Evolutionary conservation across 2,113 vertebrate species (phyloP).

Genomic region (Podarcis cretensis): DNA sequence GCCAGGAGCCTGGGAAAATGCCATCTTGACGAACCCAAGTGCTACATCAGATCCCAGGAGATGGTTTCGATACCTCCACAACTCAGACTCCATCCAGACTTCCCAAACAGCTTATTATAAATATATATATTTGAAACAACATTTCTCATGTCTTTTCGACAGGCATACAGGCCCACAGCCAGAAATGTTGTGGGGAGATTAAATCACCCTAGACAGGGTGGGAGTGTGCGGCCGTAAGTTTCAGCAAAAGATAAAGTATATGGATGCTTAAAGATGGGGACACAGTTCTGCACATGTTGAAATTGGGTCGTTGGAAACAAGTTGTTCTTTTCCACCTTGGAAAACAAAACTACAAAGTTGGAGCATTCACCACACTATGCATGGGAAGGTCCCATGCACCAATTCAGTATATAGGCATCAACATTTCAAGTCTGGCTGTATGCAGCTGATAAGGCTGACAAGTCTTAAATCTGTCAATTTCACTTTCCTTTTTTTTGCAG

Average conservation of each 20-base stretch:
- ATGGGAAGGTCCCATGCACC: too few species aligned
- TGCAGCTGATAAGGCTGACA: too few species aligned
- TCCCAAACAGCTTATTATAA: slow-evolving; percentile 13
- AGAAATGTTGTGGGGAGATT: neutral
- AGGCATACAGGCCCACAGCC: neutral
- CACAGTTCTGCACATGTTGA: too few species aligned
- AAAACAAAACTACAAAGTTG: neutral
- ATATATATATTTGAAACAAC: neutral
- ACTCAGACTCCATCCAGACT: neutral
- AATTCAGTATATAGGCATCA: too few species aligned
- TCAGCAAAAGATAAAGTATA: neutral
- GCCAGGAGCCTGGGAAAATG: slow-evolving; percentile 24
- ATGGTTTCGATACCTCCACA: neutral
- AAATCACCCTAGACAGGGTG: neutral
- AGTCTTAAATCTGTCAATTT: too few species aligned
- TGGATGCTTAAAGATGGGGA: neutral
- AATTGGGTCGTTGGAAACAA: too few species aligned
- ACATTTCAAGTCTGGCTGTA: too few species aligned
- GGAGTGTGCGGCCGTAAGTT: neutral
- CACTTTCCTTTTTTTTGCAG: neutral
- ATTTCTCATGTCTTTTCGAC: neutral
- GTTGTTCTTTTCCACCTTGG: too few species aligned
- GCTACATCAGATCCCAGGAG: neutral
- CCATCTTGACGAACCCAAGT: neutral
- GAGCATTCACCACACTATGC: neutral